A percentile compares a stretch with the other conserved stretches of the same genome.
phyloP scores from a whole-genome alignment of 2,113 vertebrate genomes.

The Sardina pilchardus region DNA sequence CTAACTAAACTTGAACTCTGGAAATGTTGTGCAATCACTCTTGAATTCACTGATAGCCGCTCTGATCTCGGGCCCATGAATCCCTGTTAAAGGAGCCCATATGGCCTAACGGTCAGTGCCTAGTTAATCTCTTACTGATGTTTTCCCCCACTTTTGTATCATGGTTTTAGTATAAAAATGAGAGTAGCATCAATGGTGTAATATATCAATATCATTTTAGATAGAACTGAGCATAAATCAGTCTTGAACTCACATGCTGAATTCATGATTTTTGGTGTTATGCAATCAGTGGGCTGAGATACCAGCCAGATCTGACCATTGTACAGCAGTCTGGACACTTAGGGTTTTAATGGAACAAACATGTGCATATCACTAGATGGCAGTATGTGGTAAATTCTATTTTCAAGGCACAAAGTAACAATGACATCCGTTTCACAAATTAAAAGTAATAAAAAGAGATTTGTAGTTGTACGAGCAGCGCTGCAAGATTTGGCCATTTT shows the following conservation, averaged over 20 bases:
- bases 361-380: slow-evolving; percentile 49
- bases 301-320: neutral
- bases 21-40: neutral
- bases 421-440: neutral
- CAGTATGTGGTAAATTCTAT: slow-evolving; percentile 42
- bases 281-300: neutral
- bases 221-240: neutral
- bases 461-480: neutral
- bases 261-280: neutral
- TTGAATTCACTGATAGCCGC: neutral
- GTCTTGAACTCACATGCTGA: neutral
- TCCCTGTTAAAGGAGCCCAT: neutral
- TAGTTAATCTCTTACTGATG: neutral
- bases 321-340: neutral
- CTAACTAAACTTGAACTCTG: neutral
- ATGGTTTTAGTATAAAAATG: neutral
- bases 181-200: neutral
- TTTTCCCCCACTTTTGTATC: neutral
- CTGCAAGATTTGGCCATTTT: neutral
- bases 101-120: neutral
- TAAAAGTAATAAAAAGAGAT: neutral
- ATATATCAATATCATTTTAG: neutral
- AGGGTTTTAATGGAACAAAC: slow-evolving; percentile 18
- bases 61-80: neutral
- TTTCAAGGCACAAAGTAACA: neutral